Base-by-base conservation (phyloP, 2,888 invertebrate species). In the Ceriagrion tenellum region DNA sequence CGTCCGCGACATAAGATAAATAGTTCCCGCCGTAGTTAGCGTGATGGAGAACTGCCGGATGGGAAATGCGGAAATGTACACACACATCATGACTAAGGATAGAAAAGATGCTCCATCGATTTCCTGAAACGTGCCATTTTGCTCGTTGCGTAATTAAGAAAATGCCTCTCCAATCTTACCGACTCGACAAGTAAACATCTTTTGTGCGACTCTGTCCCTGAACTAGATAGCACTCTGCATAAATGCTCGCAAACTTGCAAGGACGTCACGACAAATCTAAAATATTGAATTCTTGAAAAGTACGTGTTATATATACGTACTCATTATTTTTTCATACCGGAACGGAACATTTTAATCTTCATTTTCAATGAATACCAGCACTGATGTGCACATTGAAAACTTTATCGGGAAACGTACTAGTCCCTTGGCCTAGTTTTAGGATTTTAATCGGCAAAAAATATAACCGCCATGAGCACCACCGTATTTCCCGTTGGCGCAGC, bases 121-220 rank as follows among this genome's bases (percentile, higher is more conserved):
- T 81, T 81, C 35, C 26, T 81, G 30, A 69, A 81, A 81, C 35
- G 81, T 35, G 30, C 30, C 81, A 81, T 81, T 81, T n/a, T 81
- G 30, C 35, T 35, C 30, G 30, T 4, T 13, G 35, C 81, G 81
- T 81, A 81, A 81, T 81, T 81, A 81, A 81, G 81, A 81, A 81
- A 81, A 81, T 81, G 81, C 81, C 81, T 81, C 35, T 81, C 35
- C 81, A 81, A 81, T 81, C 81, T 81, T 35, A 81, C 81, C 16
- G 30, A 81, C 81, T 81, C 35, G 35, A 1, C 81, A 81, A 81
- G 35, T 26, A 81, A 81, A 81, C 81, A 35, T 35, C 81, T 35
- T 81, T 81, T 81, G 81, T 81, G 26, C 35, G 30, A 30, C 35
- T 81, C 81, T 35, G 35, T 35, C 81, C 81, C 81, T 81, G 81